Conservation (phyloP, 2,888 invertebrate genomes). For the Lepidochrysops patricia region DNA sequence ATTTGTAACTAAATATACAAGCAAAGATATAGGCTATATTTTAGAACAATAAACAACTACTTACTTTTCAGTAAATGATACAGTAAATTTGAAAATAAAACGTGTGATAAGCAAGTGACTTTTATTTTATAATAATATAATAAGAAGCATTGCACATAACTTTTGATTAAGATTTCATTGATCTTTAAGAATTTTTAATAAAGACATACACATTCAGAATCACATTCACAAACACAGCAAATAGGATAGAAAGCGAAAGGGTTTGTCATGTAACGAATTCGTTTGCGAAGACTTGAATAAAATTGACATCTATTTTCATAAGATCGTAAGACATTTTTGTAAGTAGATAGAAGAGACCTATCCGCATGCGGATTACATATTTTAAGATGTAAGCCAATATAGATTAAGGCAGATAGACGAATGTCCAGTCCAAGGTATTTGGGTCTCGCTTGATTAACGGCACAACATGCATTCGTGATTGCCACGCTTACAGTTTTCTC, state of each 20-base stretch:
- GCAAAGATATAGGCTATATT: too few species aligned
- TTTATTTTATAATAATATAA: neutral
- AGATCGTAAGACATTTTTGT: slow-evolving; percentile 43
- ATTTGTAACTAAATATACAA: too few species aligned
- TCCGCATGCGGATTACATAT: slow-evolving; percentile 52
- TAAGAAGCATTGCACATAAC: neutral
- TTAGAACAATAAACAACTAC: too few species aligned
- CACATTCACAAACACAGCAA: slow-evolving; percentile 29
- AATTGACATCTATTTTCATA: slow-evolving; percentile 54
- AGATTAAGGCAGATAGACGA: slow-evolving; percentile 66
- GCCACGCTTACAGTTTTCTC: slow-evolving; percentile 74
- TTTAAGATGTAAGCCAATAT: slow-evolving; percentile 75
- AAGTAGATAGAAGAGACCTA: slow-evolving; percentile 36
- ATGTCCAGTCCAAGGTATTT: slow-evolving; percentile 75
- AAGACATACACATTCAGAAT: neutral
- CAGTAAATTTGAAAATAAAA: neutral
- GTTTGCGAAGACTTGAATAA: slow-evolving; percentile 48
- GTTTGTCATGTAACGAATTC: slow-evolving; percentile 70
- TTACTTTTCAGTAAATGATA: neutral
- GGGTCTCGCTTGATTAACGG: slow-evolving; percentile 69
- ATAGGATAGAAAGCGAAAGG: slow-evolving; percentile 68
- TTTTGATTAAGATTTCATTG: too few species aligned
- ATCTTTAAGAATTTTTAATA: neutral
- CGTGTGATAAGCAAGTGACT: neutral
- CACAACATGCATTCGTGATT: slow-evolving; percentile 70